Conservation (phyloP, 2,888 invertebrate species). For the Ectemnius continuus region DNA sequence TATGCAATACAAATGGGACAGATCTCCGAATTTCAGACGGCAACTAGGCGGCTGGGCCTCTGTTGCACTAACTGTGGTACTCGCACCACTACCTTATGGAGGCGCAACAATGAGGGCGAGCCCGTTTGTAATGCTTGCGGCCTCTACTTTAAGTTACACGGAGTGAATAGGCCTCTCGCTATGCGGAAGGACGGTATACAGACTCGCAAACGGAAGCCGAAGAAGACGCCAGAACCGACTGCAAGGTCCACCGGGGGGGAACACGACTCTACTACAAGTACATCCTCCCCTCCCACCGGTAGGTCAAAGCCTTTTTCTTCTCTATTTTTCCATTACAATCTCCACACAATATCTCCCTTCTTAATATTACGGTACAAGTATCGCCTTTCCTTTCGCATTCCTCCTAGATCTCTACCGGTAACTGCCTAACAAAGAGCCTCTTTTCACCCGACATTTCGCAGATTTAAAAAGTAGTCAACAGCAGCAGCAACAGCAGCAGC, state of each 20-base stretch:
- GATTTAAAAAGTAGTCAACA: conserved; percentile 67
- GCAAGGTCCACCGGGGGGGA: conserved; percentile 67
- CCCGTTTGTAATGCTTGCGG: conserved; percentile 99
- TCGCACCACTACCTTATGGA: conserved; percentile 98
- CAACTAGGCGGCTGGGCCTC: conserved; percentile 91
- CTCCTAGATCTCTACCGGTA: not conserved
- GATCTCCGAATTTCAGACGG: conserved; percentile 83
- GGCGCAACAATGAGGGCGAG: conserved; percentile 98
- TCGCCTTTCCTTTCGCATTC: too few relatives aligned
- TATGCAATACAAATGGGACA: conserved; percentile 63
- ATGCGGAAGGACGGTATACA: conserved; percentile 99
- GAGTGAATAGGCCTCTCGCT: conserved; percentile 93
- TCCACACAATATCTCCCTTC: too few relatives aligned
- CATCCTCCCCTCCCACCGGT: conserved; percentile 74
- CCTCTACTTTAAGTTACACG: conserved; percentile 96
- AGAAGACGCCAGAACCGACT: conserved; percentile 83
- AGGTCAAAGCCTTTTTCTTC: conserved; percentile 10
- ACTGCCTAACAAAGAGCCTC: not conserved
- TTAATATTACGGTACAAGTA: too few relatives aligned
- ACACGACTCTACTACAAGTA: conserved; percentile 68
- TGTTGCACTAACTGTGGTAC: conserved; percentile 98
- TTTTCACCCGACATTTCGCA: conserved; percentile 24
- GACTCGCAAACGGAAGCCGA: conserved; percentile 96
- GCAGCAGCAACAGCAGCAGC: conserved; percentile 64
- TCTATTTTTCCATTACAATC: not conserved